A percentile compares a stretch with the other conserved stretches of the same genome.
Evolutionary conservation across 2,113 vertebrate genomes (phyloP).

Genomic region (Callospermophilus lateralis): DNA sequence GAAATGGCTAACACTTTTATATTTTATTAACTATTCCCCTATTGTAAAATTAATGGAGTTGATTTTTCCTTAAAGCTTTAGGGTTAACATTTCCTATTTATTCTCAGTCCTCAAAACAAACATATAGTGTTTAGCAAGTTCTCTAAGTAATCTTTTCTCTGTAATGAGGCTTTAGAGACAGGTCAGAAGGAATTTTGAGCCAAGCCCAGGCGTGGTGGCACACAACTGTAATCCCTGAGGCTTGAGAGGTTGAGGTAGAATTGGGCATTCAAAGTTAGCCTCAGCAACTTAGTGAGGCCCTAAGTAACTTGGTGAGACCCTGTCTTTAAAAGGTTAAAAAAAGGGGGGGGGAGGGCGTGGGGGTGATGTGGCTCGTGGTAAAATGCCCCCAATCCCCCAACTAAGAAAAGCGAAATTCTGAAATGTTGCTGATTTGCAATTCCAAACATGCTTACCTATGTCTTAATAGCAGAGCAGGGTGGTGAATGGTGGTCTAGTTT

Average conservation of each 20-base stretch:
- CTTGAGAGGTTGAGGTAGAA: no score
- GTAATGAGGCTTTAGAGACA: not conserved
- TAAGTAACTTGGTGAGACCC: no score
- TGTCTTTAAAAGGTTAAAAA: no score
- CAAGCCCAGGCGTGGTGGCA: no score
- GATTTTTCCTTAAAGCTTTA: slow-evolving; percentile 20
- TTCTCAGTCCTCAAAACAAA: slow-evolving; percentile 18
- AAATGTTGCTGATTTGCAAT: slow-evolving; percentile 6
- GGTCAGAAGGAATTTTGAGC: slow-evolving; percentile 39
- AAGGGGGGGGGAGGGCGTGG: no score
- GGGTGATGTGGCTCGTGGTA: no score
- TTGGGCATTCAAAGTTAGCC: no score
- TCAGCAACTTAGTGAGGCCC: no score
- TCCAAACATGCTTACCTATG: not conserved
- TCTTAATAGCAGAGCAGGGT: not conserved
- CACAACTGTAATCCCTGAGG: no score
- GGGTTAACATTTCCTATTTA: not conserved
- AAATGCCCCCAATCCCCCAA: no score
- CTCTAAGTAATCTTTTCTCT: slow-evolving; percentile 48
- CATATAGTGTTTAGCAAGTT: not conserved
- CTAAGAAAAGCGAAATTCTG: not conserved
- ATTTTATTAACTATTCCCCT: no score
- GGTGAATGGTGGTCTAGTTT: not conserved
- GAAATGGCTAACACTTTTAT: no score
- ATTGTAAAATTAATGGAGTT: not conserved